These are phyloP conservation scores for Aporrectodea caliginosa DNA, from an alignment of 1,140 invertebrate genomes.

Conservation along the genomic window DNA sequence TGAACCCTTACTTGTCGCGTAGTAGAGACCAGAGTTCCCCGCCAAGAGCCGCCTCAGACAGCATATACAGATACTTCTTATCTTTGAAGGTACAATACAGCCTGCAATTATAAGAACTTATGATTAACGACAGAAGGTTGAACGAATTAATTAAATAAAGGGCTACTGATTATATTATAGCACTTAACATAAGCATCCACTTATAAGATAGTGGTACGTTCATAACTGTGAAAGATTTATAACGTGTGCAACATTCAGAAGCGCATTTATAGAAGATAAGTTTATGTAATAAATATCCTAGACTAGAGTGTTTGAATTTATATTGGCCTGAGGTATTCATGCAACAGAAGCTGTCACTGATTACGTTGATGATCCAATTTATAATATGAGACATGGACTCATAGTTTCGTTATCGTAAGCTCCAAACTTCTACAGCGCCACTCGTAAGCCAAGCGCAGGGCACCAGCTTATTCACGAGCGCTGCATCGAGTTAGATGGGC, in stretches of 20 bases:
- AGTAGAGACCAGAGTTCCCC: conserved; percentile 72
- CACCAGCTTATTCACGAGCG: too few species aligned
- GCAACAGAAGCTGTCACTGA: too few species aligned
- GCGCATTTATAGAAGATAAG: not conserved
- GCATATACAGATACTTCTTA: conserved; percentile 54
- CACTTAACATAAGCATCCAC: too few species aligned
- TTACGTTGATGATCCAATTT: too few species aligned
- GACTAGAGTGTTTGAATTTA: too few species aligned
- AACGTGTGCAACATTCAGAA: not conserved
- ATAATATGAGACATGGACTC: too few species aligned
- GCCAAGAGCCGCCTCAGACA: conserved; percentile 66
- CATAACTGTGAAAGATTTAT: not conserved
- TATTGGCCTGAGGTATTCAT: too few species aligned
- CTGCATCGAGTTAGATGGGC: too few species aligned
- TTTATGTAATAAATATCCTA: not conserved
- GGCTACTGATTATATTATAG: not conserved
- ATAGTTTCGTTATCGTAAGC: too few species aligned
- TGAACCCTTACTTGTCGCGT: conserved; percentile 45
- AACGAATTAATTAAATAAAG: not conserved
- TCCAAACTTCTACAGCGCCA: too few species aligned
- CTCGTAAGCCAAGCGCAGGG: too few species aligned
- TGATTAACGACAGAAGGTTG: too few species aligned
- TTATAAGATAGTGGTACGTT: not conserved
- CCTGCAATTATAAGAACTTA: conserved; percentile 35
- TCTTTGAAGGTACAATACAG: conserved; percentile 53